phyloP scores from a whole-genome alignment of 2,888 invertebrate genomes.

The Chirona hameri region DNA sequence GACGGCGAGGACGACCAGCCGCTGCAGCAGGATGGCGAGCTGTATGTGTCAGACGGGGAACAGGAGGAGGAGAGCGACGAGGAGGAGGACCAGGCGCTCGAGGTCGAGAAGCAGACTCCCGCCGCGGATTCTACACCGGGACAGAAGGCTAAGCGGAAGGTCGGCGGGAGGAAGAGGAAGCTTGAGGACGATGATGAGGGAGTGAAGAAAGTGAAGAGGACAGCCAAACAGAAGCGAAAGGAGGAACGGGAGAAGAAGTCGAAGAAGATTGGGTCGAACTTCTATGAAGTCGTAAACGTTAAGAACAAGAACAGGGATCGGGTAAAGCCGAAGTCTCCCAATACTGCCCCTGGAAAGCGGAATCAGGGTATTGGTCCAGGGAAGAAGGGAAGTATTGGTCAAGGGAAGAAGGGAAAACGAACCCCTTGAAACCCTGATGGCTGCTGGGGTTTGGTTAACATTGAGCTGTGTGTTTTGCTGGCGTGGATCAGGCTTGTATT shows the following conservation, averaged over 20 bases:
- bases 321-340: background rate
- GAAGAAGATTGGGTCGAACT: constrained; percentile 72
- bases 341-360: background rate
- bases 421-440: no score
- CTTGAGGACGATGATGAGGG: background rate
- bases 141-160: constrained; percentile 25
- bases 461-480: no score
- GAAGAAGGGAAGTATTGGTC: background rate
- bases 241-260: constrained; percentile 24
- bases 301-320: constrained; percentile 57
- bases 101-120: constrained; percentile 32
- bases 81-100: constrained; percentile 36
- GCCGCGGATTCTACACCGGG: constrained; percentile 24
- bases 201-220: constrained; percentile 4
- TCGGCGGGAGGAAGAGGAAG: background rate
- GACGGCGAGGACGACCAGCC: constrained; percentile 47
- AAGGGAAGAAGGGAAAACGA: no score
- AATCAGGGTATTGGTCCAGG: background rate
- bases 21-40: constrained; percentile 40
- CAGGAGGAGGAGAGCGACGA: constrained; percentile 42
- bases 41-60: constrained; percentile 37
- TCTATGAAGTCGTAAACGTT: constrained; percentile 83
- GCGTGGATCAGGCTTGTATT: no score
- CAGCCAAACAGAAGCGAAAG: background rate
- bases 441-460: no score